Evolutionary conservation across 2,888 invertebrate genomes (phyloP), one percentile per base, ranked within the genome.

Genomic region (Mesochorus sp.): DNA sequence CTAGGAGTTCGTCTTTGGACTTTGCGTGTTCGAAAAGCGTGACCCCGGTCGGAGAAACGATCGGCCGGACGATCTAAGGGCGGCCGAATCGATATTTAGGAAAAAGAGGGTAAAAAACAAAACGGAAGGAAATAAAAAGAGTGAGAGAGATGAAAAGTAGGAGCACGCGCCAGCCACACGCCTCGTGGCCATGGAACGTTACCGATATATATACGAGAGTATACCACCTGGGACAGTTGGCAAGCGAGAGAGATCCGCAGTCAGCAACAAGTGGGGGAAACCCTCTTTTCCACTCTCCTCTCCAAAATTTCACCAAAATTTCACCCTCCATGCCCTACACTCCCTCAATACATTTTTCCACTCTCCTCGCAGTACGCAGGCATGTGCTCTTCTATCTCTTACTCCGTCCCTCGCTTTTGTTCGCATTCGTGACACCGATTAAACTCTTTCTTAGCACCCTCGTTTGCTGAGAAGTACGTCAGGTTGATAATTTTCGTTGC

Each of bases 121-220:
- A 76, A 80, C 71, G 67, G 75, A 74, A 67, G 74, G 72, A 67
- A 81, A 73, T 34, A 79, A 72, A 53, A 79, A 74, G 61, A 80
- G 76, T 61, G 84, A 81, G 74, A 82, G 84, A 82, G 84, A 77
- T 72, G 76, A 80, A 79, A 81, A 80, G 84, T 82, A 85, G 85
- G 84, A 88, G 89, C 89, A 89, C 89, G 89, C 89, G 90, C 90
- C 89, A 85, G 90, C 90, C 90, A 91, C 90, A 90, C 90, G 90
- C 88, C 89, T 86, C 85, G 84, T 85, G 53, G 75, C 77, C 67
- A 55, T 77, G 68, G 67, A 62, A 79, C 66, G 61, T 78, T 53
- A 70, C 34, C 47, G 44, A 59, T 70, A 24, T 61, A 67, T 51
- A 47, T 55, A 37, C 10, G 6, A 10, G 37, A 5, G 14, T 79